These are phyloP conservation scores for Berghia stephanieae DNA, from an alignment of 1,140 invertebrate genomes.

Conservation along the genomic window DNA sequence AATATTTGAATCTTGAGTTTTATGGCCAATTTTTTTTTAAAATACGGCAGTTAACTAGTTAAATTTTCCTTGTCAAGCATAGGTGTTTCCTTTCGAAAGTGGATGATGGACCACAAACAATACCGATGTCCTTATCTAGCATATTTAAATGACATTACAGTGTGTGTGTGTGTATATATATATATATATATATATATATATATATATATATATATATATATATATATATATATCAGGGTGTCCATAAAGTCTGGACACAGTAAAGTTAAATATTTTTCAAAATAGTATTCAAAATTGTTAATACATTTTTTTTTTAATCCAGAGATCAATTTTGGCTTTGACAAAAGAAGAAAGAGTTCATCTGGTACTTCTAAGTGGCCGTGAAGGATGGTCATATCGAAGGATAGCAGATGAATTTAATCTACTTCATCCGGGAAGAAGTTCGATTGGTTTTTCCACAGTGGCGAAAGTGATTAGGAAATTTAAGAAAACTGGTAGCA, in stretches of 20 bases:
- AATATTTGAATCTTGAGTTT: no score
- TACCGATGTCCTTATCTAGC: no score
- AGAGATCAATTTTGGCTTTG: neutral
- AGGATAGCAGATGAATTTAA: neutral
- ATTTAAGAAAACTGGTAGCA: neutral
- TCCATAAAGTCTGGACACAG: no score
- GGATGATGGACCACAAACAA: no score
- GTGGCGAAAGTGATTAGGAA: neutral
- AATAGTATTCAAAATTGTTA: no score
- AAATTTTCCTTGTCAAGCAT: no score
- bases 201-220: slow-evolving; percentile 27
- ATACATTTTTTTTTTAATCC: slow-evolving; percentile 11
- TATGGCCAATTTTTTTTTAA: no score
- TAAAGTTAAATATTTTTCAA: no score
- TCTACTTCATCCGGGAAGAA: neutral
- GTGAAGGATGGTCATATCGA: neutral
- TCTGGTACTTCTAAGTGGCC: neutral
- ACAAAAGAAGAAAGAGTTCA: neutral
- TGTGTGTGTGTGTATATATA: slow-evolving; percentile 27
- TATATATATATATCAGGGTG: slow-evolving; percentile 32
- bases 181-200: slow-evolving; percentile 26
- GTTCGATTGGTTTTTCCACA: neutral
- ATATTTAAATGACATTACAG: no score
- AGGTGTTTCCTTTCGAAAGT: no score
- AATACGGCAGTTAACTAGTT: no score